Evolutionary conservation across 1,140 invertebrate genomes (phyloP), one percentile per base, ranked within the genome.

Genomic region (Drosophila tani): DNA sequence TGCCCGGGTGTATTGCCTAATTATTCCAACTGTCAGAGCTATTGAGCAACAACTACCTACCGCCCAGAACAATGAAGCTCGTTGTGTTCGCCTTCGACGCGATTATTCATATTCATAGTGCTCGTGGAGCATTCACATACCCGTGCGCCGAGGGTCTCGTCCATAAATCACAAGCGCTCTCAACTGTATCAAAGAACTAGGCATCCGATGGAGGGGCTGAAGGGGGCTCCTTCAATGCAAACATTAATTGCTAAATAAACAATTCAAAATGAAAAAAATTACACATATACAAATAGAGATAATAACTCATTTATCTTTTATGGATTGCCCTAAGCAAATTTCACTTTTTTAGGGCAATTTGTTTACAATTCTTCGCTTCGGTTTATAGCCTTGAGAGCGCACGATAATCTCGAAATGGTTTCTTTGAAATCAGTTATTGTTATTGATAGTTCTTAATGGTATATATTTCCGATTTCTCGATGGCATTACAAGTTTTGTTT

Each of bases 101-200:
- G 64, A 47, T 49, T 75, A 75, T 58, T 77, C 63, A 77, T 68
- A 77, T 76, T 75, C 45, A 64, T 65, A 75, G n/a, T 75, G 57
- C 32, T 49, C 56, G 32, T 35, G 32, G 32, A 35, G 32, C 15
- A 47, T 49, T 64, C 62, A 75, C 51, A 65, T 17, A 49, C 43
- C 38, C 21, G 43, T 41, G 64, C 82, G 82, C 51, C 64, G 79
- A 50, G 81, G 85, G 82, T 73, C 81, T 71, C 68, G 63, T 56
- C 58, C 83, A 77, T 86, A 86, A 86, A 86, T 86, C 83, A 86
- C 66, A 76, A 73, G 57, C 43, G 75, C 83, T 87, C 80, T 83
- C 83, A 66, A 83, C 63, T 86, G 84, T 76, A 86, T 80, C 83
- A 68, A 76, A 87, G 79, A 79, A 78, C 74, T 80, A 60, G 70